Conservation (phyloP, 2,888 invertebrate genomes). For the Dynastes tityus region DNA sequence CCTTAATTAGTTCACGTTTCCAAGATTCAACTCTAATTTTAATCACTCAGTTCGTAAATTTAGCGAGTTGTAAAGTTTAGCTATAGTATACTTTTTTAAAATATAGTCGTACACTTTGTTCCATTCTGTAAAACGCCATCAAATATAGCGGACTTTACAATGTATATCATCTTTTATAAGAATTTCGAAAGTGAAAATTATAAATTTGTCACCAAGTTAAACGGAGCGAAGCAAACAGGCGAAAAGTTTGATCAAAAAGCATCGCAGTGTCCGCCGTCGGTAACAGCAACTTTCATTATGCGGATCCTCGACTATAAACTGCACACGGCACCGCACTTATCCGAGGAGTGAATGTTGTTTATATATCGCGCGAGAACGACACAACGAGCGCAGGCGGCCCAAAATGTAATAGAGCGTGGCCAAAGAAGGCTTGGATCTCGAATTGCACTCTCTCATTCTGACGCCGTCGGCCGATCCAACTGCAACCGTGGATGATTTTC, state of each 20-base stretch:
- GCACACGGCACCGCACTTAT: conserved; percentile 53
- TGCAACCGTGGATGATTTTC: conserved; percentile 55
- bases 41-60: too few relatives aligned
- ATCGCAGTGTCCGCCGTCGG: background rate
- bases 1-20: too few relatives aligned
- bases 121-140: too few relatives aligned
- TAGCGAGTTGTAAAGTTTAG: too few relatives aligned
- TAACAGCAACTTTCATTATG: conserved; percentile 28
- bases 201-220: too few relatives aligned
- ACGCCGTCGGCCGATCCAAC: conserved; percentile 55
- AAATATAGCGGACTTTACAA: too few relatives aligned
- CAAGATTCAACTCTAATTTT: too few relatives aligned
- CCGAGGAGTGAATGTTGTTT: conserved; percentile 40
- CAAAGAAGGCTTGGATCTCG: conserved; percentile 65
- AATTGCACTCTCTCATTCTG: conserved; percentile 60
- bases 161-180: too few relatives aligned
- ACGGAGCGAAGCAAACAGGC: too few relatives aligned
- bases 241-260: background rate
- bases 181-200: too few relatives aligned
- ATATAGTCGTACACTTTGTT: too few relatives aligned
- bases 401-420: conserved; percentile 61
- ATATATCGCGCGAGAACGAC: conserved; percentile 41
- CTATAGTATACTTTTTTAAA: too few relatives aligned
- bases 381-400: conserved; percentile 52
- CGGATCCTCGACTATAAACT: conserved; percentile 35